Base-by-base conservation (phyloP, 2,888 invertebrate genomes). In the Phortica magna region DNA sequence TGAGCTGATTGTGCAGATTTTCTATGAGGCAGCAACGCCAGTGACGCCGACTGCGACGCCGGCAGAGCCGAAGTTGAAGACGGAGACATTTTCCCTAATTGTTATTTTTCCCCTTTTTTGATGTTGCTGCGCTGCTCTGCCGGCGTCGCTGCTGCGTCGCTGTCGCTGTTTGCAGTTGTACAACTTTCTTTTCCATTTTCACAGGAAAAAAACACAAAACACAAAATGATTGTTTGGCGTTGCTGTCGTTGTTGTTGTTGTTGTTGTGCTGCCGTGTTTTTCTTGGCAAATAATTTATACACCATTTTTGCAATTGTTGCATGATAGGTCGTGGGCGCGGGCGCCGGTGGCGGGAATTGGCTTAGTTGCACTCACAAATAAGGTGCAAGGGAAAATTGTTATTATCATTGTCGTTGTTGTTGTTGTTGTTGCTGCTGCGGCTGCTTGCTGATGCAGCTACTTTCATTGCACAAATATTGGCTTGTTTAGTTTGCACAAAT, bases 381-480 rank as follows among this genome's bases (percentile, higher is more conserved):
- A 79, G 79, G 79, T 81, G 78, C 70, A 75, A 78, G 79, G 79
- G 78, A 79, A 81, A 81, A 76, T 79, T 76, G 41, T 71, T 68
- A 43, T 68, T 68, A 19, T 43, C 39, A 41, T 41, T 67, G 39
- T 14, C 41, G 39, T n/a, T 67, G 39, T 42, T 67, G 14, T 43
- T 68, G 19, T n/a, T 65, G 65, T 59, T 48, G 59, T 3, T n/a
- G 1, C 3, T 59, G n/a, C n/a, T n/a, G n/a, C n/a, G 6, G 59
- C 19, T 59, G 53, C 7, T 17, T n/a, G 14, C 68, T 68, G 68
- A 42, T 65, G 9, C 31, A 55, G 55, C 70, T 71, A 71, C 70
- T 71, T 71, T 71, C 70, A 61, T 67, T 71, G 70, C 70, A 71
- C 31, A 55, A 71, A 71, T 17, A 71, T 71, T 53, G 55, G 42